Percentiles rank a stretch among this genome's conserved stretches.
These are phyloP conservation scores for Heliconius erato DNA, from an alignment of 2,888 invertebrate species.

Conservation along the genomic window DNA sequence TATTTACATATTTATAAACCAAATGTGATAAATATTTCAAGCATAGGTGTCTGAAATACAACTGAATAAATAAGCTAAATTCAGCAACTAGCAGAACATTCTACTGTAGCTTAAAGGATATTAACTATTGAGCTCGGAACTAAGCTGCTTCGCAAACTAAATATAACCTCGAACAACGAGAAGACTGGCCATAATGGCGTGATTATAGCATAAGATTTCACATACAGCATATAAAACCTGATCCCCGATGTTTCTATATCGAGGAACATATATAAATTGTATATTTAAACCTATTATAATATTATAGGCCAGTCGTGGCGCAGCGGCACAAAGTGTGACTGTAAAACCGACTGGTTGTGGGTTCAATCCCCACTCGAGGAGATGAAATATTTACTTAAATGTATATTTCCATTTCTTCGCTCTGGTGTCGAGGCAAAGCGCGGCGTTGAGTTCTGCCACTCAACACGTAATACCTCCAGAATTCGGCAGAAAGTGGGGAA, in stretches of 20 bases:
- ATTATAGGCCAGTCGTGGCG: too few relatives aligned
- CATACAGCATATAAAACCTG: not conserved
- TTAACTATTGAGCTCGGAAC: constrained; percentile 30
- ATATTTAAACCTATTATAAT: not conserved
- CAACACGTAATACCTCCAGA: too few relatives aligned
- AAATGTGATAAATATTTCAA: not conserved
- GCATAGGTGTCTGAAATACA: not conserved
- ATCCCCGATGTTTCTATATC: not conserved
- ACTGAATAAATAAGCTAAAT: constrained; percentile 7
- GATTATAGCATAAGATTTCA: constrained; percentile 19
- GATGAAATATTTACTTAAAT: too few relatives aligned
- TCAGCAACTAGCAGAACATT: not conserved
- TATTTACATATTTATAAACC: not conserved
- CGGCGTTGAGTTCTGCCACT: too few relatives aligned
- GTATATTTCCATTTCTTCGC: too few relatives aligned
- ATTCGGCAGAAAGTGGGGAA: too few relatives aligned
- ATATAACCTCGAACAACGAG: constrained; percentile 27
- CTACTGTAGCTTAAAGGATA: constrained; percentile 19
- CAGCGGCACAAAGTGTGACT: too few relatives aligned
- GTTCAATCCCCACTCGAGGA: too few relatives aligned
- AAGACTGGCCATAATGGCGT: constrained; percentile 15
- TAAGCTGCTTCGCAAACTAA: constrained; percentile 32
- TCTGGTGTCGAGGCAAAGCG: too few relatives aligned
- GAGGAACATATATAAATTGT: not conserved
- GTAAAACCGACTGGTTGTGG: too few relatives aligned